Percentiles rank a stretch among this genome's conserved stretches.
Evolutionary conservation across 2,888 invertebrate genomes (phyloP).

Genomic region (Orchestes rusci): DNA sequence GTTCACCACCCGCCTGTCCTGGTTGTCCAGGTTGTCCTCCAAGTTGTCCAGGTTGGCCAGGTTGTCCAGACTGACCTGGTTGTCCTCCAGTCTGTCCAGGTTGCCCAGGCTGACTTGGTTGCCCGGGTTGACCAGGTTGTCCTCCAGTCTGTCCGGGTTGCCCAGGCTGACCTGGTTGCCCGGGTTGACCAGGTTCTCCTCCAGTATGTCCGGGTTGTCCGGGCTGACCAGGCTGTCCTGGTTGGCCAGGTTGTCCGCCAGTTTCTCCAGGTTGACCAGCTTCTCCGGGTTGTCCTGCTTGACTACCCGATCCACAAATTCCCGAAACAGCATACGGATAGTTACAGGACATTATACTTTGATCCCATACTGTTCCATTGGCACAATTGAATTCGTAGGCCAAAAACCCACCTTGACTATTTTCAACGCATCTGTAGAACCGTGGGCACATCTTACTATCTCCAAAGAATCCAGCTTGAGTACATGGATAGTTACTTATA

Average conservation of each 20-base stretch:
- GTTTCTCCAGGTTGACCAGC: background rate
- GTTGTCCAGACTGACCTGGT: background rate
- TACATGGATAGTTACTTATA: background rate
- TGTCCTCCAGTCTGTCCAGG: slow-evolving; percentile 1
- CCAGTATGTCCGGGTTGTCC: background rate
- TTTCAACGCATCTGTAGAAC: slow-evolving; percentile 69
- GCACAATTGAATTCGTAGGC: slow-evolving; percentile 68
- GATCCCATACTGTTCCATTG: slow-evolving; percentile 73
- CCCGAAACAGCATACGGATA: slow-evolving; percentile 54
- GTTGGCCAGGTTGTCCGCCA: slow-evolving; percentile 4
- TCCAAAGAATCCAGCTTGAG: slow-evolving; percentile 60
- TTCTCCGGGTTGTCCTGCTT: background rate
- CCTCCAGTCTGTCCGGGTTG: slow-evolving; percentile 18
- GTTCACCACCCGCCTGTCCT: background rate
- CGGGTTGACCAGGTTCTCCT: slow-evolving; percentile 6
- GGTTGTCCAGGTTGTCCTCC: slow-evolving; percentile 1
- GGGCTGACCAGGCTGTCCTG: background rate
- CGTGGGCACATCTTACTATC: slow-evolving; percentile 62
- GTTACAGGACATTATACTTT: slow-evolving; percentile 60
- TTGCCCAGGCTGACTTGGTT: slow-evolving; percentile 5
- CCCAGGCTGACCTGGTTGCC: slow-evolving; percentile 1
- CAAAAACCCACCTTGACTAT: slow-evolving; percentile 52
- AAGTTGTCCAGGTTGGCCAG: slow-evolving; percentile 1
- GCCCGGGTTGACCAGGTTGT: slow-evolving; percentile 15
- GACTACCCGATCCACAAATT: slow-evolving; percentile 22